Conservation (phyloP, 2,888 invertebrate species). For the Drosophila picticornis region DNA sequence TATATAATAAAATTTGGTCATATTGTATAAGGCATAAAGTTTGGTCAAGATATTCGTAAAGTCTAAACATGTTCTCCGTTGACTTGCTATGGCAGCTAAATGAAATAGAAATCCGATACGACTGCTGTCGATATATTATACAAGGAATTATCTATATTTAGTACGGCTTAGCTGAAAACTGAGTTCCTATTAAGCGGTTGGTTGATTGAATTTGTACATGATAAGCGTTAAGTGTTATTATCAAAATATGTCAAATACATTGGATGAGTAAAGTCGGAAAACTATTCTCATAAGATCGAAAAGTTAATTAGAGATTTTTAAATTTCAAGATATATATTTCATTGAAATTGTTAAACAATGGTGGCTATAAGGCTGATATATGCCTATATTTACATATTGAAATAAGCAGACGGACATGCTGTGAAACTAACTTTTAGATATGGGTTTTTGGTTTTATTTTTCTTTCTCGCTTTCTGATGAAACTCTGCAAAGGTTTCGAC, state of each 20-base stretch:
- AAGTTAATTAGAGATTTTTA: background rate
- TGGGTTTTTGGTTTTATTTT: background rate
- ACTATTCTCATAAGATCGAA: background rate
- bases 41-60: conserved; percentile 15
- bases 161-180: background rate
- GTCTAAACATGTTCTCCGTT: background rate
- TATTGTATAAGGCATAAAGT: conserved; percentile 8
- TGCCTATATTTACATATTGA: background rate
- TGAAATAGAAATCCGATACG: background rate
- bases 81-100: background rate
- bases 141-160: background rate
- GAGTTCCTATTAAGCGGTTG: background rate
- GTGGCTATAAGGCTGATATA: background rate
- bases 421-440: background rate
- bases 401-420: background rate
- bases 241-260: background rate
- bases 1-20: conserved; percentile 9
- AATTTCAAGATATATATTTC: background rate
- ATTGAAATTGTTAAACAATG: background rate
- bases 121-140: background rate
- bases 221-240: background rate
- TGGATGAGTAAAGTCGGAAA: background rate
- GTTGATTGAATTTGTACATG: background rate
- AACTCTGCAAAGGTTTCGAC: conserved; percentile 21
- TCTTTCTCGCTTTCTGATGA: background rate